Conservation (phyloP, 2,113 vertebrate genomes). For the Myiopsitta monachus region DNA sequence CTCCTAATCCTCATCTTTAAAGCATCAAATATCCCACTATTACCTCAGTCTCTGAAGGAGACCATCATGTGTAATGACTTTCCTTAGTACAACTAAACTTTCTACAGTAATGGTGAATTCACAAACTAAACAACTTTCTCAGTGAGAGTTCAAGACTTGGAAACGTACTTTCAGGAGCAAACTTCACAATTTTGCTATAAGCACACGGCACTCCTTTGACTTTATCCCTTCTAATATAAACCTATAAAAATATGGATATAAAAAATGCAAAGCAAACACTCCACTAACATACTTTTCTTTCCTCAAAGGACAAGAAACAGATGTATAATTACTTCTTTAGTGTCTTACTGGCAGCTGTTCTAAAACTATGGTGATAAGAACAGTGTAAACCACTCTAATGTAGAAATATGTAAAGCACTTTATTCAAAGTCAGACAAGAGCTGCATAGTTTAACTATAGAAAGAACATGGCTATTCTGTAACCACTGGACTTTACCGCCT, state of each 20-base stretch:
- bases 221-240: neutral
- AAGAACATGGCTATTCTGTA: neutral
- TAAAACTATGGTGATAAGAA: slow-evolving; percentile 7
- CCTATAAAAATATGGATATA: neutral
- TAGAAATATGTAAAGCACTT: neutral
- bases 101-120: neutral
- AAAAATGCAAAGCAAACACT: slow-evolving; percentile 16
- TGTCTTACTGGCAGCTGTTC: slow-evolving; percentile 40
- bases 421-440: slow-evolving; percentile 9
- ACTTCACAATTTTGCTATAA: neutral
- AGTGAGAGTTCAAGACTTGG: neutral
- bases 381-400: neutral
- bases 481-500: neutral
- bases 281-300: neutral
- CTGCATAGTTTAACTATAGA: neutral
- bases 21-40: neutral
- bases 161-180: neutral
- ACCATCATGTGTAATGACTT: neutral
- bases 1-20: neutral
- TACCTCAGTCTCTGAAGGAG: neutral
- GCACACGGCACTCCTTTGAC: neutral
- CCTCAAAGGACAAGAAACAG: slow-evolving; percentile 30
- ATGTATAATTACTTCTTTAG: slow-evolving; percentile 53
- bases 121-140: neutral
- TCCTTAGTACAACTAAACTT: neutral